Conservation (phyloP, 2,113 vertebrate species). For the Caloenas nicobarica region DNA sequence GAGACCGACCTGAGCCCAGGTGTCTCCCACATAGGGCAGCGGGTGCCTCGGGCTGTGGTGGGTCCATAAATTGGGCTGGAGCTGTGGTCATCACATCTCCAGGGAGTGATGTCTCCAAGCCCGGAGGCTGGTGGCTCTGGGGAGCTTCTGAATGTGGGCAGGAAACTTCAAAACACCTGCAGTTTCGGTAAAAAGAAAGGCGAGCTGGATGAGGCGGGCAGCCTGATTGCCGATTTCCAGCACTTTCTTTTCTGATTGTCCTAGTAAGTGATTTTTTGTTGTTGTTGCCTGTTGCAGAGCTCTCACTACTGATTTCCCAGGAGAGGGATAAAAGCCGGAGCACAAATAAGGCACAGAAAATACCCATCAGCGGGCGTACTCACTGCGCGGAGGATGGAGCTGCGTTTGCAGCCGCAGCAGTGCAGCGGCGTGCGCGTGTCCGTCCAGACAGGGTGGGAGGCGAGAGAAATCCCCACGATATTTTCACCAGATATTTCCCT, state of each 20-base stretch:
- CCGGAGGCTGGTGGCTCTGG: neutral
- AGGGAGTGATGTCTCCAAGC: neutral
- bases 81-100: neutral
- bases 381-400: neutral
- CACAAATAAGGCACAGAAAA: neutral
- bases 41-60: neutral
- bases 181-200: neutral
- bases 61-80: neutral
- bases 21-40: fast-evolving
- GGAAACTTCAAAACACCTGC: neutral
- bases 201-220: fast-evolving
- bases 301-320: constrained; percentile 21
- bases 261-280: neutral
- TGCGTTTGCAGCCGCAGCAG: neutral
- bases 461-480: neutral
- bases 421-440: fast-evolving
- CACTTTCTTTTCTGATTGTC: neutral
- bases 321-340: neutral
- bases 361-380: fast-evolving
- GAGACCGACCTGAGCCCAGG: neutral
- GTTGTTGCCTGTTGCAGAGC: neutral
- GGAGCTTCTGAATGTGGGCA: fast-evolving
- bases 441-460: neutral
- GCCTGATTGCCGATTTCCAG: neutral
- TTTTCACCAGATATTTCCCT: neutral